Conservation (phyloP, 2,888 invertebrate species). For the Rhimphoctona megacephalus region DNA sequence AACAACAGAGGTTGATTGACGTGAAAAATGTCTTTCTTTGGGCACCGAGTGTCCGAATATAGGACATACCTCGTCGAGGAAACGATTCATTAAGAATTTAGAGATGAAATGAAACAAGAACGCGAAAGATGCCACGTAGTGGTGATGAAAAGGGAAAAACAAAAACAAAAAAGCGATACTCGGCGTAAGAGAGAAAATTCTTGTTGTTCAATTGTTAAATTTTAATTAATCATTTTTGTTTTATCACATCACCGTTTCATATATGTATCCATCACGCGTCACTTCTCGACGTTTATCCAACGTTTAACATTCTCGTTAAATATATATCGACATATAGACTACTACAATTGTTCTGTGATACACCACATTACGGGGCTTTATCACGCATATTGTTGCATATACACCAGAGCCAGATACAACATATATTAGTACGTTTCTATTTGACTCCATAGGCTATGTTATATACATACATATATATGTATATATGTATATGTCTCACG, state of each 20-base stretch:
- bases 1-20: not conserved
- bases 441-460: slow-evolving; percentile 58
- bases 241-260: slow-evolving; percentile 79
- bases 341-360: slow-evolving; percentile 85
- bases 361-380: slow-evolving; percentile 85
- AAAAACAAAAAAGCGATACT: not conserved
- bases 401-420: slow-evolving; percentile 58
- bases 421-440: slow-evolving; percentile 72
- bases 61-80: not conserved
- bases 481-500: slow-evolving; percentile 39
- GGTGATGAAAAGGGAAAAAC: not conserved
- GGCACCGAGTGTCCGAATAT: not conserved
- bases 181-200: slow-evolving; percentile 1
- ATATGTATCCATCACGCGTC: slow-evolving; percentile 79
- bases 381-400: slow-evolving; percentile 78
- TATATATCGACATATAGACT: slow-evolving; percentile 76
- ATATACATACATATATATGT: slow-evolving; percentile 31
- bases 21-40: not conserved
- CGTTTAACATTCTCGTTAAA: slow-evolving; percentile 79
- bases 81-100: not conserved
- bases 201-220: slow-evolving; percentile 3
- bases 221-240: not conserved
- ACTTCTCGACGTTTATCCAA: slow-evolving; percentile 83
- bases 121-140: not conserved
- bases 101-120: not conserved